Evolutionary conservation across 2,797 vertebrate genomes (phyloP).

Genomic region (Periparus ater): DNA sequence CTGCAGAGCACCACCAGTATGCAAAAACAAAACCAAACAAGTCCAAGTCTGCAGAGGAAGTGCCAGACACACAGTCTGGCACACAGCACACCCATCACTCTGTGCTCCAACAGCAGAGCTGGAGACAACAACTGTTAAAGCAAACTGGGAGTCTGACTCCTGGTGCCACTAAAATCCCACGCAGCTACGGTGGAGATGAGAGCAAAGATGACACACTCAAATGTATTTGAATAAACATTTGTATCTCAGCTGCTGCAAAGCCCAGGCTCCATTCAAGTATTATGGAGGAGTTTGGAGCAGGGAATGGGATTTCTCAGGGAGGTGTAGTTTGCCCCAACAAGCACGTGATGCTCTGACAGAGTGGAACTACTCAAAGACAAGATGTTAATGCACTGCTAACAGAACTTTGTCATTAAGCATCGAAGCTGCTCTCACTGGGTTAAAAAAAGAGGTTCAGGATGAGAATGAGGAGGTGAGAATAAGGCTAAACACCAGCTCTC

Average conservation of each 20-base stretch:
- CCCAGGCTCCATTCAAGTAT: background rate
- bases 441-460: background rate
- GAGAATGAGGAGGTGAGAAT: background rate
- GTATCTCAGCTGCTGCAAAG: background rate
- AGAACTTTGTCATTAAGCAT: background rate
- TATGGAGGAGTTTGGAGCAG: background rate
- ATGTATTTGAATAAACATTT: background rate
- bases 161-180: conserved; percentile 23
- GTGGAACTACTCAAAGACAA: background rate
- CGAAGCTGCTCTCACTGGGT: background rate
- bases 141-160: conserved; percentile 19
- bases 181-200: background rate
- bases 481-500: background rate
- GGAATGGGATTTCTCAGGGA: background rate
- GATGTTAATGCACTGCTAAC: background rate
- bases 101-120: background rate
- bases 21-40: conserved; percentile 36
- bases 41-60: conserved; percentile 10
- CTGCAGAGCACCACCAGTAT: background rate
- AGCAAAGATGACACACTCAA: background rate
- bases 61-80: conserved; percentile 42
- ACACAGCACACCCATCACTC: background rate
- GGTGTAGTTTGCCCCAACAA: background rate
- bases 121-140: conserved; percentile 35
- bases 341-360: background rate